Evolutionary conservation across 2,888 invertebrate genomes (phyloP), one percentile per base, ranked within the genome.

Genomic region (Nymphalis polychloros): DNA sequence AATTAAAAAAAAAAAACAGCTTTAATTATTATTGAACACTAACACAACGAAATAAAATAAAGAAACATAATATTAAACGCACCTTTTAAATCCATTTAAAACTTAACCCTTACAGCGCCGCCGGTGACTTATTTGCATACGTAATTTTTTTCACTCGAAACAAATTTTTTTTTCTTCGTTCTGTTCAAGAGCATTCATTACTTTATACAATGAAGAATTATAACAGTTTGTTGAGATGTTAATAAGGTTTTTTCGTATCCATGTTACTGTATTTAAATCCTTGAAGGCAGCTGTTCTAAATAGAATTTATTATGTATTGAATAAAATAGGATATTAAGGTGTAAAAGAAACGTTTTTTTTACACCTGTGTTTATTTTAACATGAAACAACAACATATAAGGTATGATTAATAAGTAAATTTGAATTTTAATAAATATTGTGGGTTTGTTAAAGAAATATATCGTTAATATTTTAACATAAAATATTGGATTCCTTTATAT

Each of bases 181-280:
- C 82, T 82, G 79, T 86, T 84, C 79, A 81, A 79, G 79, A 77
- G 76, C 75, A 60, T 75, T 77, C 78, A 78, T 78, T 86, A 85
- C 85, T 86, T 81, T 82, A 78, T 76, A 88, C 85, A 87, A 88
- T 84, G 78, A 75, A 75, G 82, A 85, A 64, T 71, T 71, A 85
- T 88, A 86, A 63, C 59, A 65, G 67, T 78, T 77, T 72, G 84
- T 89, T 89, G 83, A 84, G 79, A 90, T 90, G 90, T 78, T 86
- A 89, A 90, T 89, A 77, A 75, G 84, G 83, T 89, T 89, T 88
- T 66, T 48, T 47, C 16, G 19, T 27, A 31, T 55, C 17, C 23
- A 60, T 20, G 48, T 41, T n/a, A 60, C 47, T 47, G 47, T 60
- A 60, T 60, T 60, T 63, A 64, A 68, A 68, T 64, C 68, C 63